Conservation (phyloP, 2,113 vertebrate genomes). For the Anas platyrhynchos region DNA sequence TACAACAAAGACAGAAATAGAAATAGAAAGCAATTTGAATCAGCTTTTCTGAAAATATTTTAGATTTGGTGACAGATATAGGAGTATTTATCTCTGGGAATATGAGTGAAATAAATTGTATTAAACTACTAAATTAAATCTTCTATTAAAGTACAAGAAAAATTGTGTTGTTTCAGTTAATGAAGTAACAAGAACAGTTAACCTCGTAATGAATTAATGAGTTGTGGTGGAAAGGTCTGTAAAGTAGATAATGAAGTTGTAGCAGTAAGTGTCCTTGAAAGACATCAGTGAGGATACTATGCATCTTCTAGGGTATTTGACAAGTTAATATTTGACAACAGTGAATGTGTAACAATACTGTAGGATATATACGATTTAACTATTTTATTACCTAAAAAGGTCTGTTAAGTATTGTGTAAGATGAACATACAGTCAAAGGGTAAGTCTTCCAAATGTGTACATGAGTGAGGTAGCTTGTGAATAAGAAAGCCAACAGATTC, state of each 20-base stretch:
- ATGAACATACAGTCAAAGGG: neutral
- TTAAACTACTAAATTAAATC: constrained; percentile 27
- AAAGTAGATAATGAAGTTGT: constrained; percentile 33
- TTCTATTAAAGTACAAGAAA: constrained; percentile 28
- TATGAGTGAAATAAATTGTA: constrained; percentile 3
- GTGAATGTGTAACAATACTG: neutral
- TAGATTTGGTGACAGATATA: neutral
- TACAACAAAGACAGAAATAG: neutral
- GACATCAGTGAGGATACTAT: neutral
- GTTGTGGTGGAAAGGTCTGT: constrained; percentile 26
- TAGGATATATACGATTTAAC: neutral
- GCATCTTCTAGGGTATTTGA: neutral
- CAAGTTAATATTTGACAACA: constrained; percentile 35
- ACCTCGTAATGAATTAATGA: constrained; percentile 47
- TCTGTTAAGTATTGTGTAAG: neutral
- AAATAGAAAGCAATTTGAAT: neutral
- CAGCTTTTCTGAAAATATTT: neutral
- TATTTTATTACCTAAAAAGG: neutral
- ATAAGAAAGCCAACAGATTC: neutral
- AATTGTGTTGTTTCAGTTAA: constrained; percentile 35
- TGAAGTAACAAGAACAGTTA: constrained; percentile 48
- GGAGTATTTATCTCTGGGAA: neutral
- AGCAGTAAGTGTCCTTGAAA: constrained; percentile 16
- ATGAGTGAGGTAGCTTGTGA: neutral
- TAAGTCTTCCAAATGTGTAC: neutral